Conservation (phyloP, 2,113 vertebrate genomes). For the Aphyosemion australe region DNA sequence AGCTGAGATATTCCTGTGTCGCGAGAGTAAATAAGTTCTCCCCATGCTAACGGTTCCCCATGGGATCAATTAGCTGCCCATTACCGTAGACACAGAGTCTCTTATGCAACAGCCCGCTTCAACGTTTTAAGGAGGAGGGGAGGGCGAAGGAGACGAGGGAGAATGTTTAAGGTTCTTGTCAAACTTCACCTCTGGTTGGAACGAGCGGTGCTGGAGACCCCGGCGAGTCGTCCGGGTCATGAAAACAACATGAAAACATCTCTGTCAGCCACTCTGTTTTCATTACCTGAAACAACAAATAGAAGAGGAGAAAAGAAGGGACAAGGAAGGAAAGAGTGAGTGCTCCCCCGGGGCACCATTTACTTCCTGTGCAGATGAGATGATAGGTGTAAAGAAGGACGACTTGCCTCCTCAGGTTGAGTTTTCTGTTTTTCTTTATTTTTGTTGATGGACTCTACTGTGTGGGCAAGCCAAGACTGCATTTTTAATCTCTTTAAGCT, state of each 20-base stretch:
- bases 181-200: slow-evolving; percentile 75
- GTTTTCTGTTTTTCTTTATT: slow-evolving; percentile 24
- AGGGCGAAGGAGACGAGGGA: not conserved
- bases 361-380: slow-evolving; percentile 78
- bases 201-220: slow-evolving; percentile 69
- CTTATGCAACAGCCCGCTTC: slow-evolving; percentile 57
- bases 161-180: slow-evolving; percentile 56
- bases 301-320: slow-evolving; percentile 43
- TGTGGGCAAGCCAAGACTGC: not conserved
- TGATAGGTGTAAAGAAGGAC: slow-evolving; percentile 69
- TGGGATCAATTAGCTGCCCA: slow-evolving; percentile 69
- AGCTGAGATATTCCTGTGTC: slow-evolving; percentile 62
- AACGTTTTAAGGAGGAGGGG: slow-evolving; percentile 41
- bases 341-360: slow-evolving; percentile 63
- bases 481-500: not conserved
- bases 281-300: slow-evolving; percentile 77
- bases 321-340: slow-evolving; percentile 66
- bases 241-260: slow-evolving; percentile 75
- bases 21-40: slow-evolving; percentile 69
- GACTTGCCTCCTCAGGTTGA: slow-evolving; percentile 66
- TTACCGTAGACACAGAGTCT: slow-evolving; percentile 59
- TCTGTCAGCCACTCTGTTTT: slow-evolving; percentile 77
- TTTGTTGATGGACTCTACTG: not conserved
- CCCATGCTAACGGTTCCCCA: slow-evolving; percentile 49
- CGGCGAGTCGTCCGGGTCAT: slow-evolving; percentile 66